Conservation (phyloP, 2,113 vertebrate species). For the Solea senegalensis region DNA sequence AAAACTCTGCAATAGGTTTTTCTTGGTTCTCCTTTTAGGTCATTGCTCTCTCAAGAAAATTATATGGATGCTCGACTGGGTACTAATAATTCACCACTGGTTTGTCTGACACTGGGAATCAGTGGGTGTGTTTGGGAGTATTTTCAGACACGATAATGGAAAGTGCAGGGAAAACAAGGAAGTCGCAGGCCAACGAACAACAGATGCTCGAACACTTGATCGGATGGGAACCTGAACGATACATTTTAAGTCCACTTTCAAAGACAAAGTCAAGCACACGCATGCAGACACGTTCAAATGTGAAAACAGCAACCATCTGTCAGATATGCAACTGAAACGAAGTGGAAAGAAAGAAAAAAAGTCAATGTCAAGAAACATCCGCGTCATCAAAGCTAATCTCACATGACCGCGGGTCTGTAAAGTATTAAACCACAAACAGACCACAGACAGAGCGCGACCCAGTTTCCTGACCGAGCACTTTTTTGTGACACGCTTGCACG, state of each 20-base stretch:
- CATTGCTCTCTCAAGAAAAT: no score
- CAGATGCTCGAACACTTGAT: not conserved
- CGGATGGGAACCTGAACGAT: not conserved
- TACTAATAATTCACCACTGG: no score
- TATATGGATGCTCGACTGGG: no score
- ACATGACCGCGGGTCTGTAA: constrained; percentile 16
- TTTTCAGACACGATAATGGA: no score
- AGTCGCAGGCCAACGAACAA: not conserved
- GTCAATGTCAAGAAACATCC: constrained; percentile 7
- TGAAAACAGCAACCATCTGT: not conserved
- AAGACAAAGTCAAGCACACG: not conserved
- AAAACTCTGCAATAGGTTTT: no score
- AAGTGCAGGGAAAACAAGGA: no score
- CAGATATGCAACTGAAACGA: constrained; percentile 20
- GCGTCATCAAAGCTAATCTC: constrained; percentile 24
- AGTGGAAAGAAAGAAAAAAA: constrained; percentile 5
- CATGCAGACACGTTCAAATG: not conserved
- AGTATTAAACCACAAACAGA: constrained; percentile 10
- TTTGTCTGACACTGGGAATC: no score
- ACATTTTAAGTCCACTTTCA: not conserved
- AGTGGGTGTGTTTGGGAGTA: no score
- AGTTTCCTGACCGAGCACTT: not conserved
- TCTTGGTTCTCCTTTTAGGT: no score
- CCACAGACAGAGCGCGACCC: constrained; percentile 21
- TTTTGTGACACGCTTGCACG: constrained; percentile 40